These are phyloP conservation scores for Limosa lapponica DNA, from an alignment of 2,797 vertebrate species.

Conservation along the genomic window DNA sequence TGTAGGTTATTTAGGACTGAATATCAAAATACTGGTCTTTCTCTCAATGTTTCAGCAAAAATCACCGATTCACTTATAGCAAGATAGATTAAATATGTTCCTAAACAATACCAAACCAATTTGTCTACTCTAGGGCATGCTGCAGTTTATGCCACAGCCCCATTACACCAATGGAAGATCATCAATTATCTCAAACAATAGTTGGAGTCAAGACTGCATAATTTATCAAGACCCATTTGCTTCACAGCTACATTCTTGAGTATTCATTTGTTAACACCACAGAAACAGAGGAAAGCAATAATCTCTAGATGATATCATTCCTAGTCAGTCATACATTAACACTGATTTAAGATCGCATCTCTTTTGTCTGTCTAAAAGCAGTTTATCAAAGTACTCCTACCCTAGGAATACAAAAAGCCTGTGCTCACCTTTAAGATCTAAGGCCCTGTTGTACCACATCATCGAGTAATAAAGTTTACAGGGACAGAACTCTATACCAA, in stretches of 20 bases:
- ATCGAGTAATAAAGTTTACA: background rate
- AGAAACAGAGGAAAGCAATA: conserved; percentile 58
- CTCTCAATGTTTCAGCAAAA: background rate
- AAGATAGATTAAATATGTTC: conserved; percentile 46
- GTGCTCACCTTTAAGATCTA: conserved; percentile 11
- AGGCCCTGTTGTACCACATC: background rate
- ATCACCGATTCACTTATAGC: background rate
- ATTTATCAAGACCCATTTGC: conserved; percentile 61
- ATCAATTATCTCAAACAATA: conserved; percentile 41
- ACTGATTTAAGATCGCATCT: conserved; percentile 19
- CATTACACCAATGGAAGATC: background rate
- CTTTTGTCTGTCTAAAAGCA: conserved; percentile 33
- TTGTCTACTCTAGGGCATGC: conserved; percentile 28
- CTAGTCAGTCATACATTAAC: conserved; percentile 46
- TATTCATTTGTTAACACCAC: conserved; percentile 32
- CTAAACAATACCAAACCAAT: conserved; percentile 55
- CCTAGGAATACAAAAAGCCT: background rate
- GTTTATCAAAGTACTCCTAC: conserved; percentile 27
- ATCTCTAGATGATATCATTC: conserved; percentile 60
- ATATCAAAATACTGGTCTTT: background rate
- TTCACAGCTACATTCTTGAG: conserved; percentile 44
- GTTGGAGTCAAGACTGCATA: conserved; percentile 36
- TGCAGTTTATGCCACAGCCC: conserved; percentile 14
- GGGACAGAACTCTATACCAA: background rate
- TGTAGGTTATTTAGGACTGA: background rate